These are phyloP conservation scores for Bombus soroeensis DNA, from an alignment of 1,140 invertebrate species.

Conservation along the genomic window DNA sequence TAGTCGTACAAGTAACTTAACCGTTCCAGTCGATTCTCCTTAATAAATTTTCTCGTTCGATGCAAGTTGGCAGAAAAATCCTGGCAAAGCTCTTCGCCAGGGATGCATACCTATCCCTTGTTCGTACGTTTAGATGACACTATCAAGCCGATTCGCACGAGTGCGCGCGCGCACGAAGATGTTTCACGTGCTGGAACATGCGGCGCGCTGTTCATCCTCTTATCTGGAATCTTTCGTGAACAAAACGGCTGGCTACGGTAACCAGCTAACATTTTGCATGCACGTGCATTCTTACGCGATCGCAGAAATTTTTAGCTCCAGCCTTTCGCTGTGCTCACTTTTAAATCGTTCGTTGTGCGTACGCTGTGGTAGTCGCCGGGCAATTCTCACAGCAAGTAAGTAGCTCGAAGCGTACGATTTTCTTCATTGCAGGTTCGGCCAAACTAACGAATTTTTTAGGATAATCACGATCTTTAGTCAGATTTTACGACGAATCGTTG, in stretches of 20 bases:
- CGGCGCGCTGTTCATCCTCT: conserved; percentile 11
- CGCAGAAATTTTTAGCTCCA: not conserved
- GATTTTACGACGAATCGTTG: no score
- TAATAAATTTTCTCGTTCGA: not conserved
- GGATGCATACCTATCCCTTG: conserved; percentile 13
- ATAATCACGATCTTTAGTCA: no score
- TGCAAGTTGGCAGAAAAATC: conserved; percentile 5
- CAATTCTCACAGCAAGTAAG: no score
- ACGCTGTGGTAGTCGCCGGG: no score
- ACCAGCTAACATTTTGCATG: not conserved
- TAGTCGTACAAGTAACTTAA: not conserved
- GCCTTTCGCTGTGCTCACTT: not conserved
- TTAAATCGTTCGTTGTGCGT: no score
- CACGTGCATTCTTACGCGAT: not conserved
- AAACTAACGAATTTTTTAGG: no score
- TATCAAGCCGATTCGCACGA: conserved; percentile 54
- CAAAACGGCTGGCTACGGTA: conserved; percentile 8
- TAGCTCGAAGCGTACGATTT: no score
- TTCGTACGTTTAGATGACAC: conserved; percentile 44
- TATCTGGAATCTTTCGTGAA: conserved; percentile 43
- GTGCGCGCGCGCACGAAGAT: conserved; percentile 15
- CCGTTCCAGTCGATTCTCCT: not conserved
- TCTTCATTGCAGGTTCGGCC: no score
- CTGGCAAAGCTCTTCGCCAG: not conserved
- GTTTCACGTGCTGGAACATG: conserved; percentile 22